Percentiles rank a stretch among this genome's conserved stretches.
phyloP scores from a whole-genome alignment of 1,140 invertebrate species.

The Episyrphus balteatus region DNA sequence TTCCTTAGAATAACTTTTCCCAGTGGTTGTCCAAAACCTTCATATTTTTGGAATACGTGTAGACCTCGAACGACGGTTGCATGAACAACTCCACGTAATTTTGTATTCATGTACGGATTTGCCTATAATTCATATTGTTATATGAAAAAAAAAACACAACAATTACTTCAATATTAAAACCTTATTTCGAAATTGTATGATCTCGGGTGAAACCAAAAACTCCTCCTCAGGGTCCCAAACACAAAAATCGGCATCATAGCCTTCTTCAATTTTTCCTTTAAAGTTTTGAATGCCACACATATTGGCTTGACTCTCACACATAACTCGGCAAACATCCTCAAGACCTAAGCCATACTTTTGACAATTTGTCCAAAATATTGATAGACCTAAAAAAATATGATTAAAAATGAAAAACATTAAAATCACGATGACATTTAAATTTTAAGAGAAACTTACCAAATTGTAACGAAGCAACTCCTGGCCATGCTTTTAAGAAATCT shows the following conservation, averaged over 20 bases:
- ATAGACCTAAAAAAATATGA: conserved; percentile 40
- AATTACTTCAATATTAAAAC: too few species aligned
- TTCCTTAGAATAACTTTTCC: conserved; percentile 31
- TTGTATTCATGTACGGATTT: conserved; percentile 45
- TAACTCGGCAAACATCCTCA: conserved; percentile 44
- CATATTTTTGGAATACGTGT: conserved; percentile 39
- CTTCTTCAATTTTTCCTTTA: conserved; percentile 48
- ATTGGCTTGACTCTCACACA: conserved; percentile 48
- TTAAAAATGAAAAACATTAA: neutral
- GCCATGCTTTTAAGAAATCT: conserved; percentile 59
- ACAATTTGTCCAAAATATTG: conserved; percentile 54
- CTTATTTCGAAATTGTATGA: conserved; percentile 49
- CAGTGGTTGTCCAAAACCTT: conserved; percentile 30
- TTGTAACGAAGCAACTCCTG: conserved; percentile 61
- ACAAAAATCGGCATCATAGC: conserved; percentile 61
- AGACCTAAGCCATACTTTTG: conserved; percentile 40
- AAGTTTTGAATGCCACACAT: conserved; percentile 46
- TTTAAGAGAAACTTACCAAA: conserved; percentile 43
- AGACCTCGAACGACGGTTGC: conserved; percentile 48
- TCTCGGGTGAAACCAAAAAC: conserved; percentile 41
- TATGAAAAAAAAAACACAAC: neutral
- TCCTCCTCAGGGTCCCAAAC: conserved; percentile 53
- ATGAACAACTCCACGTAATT: conserved; percentile 45
- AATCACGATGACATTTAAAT: conserved; percentile 1
- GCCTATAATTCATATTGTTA: conserved; percentile 32